These are phyloP conservation scores for Thamnaconus septentrionalis DNA, from an alignment of 2,113 vertebrate species.

Conservation along the genomic window DNA sequence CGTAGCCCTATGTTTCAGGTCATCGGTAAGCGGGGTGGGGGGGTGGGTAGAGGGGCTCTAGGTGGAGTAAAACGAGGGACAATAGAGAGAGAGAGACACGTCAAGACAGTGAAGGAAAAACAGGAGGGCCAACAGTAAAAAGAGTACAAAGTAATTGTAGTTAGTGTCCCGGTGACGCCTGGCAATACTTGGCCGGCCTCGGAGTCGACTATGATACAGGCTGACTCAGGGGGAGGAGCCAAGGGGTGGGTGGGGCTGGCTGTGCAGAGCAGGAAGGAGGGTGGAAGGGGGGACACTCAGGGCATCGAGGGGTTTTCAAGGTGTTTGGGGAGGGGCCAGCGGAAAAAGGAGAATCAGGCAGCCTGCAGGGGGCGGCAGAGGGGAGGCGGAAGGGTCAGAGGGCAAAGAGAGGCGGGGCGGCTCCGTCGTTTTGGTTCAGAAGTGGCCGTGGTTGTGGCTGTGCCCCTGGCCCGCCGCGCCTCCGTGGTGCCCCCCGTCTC, in stretches of 20 bases:
- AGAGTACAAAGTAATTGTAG: conserved; percentile 52
- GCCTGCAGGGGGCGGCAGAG: conserved; percentile 17
- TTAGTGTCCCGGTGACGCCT: conserved; percentile 67
- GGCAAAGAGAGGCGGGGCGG: conserved; percentile 10
- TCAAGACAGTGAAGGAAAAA: conserved; percentile 31
- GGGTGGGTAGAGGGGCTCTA: conserved; percentile 19
- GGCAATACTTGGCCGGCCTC: conserved; percentile 49
- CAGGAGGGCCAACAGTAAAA: conserved; percentile 39
- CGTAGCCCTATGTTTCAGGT: conserved; percentile 49
- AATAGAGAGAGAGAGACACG: conserved; percentile 18
- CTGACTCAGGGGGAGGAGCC: conserved; percentile 33
- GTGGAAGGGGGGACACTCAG: conserved; percentile 21
- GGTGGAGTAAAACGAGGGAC: conserved; percentile 31
- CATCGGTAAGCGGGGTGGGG: conserved; percentile 30
- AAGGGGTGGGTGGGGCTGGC: conserved; percentile 29
- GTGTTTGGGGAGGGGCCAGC: conserved; percentile 14
- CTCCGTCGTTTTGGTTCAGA: conserved; percentile 72
- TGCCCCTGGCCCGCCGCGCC: conserved; percentile 65
- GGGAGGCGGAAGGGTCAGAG: too few relatives aligned
- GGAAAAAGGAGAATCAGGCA: conserved; percentile 42
- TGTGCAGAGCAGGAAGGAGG: conserved; percentile 8
- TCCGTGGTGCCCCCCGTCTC: conserved; percentile 71
- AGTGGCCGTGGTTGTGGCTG: conserved; percentile 71
- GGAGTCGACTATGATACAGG: conserved; percentile 55
- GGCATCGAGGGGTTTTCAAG: conserved; percentile 11